Percentiles rank a stretch among this genome's conserved stretches.
phyloP scores from a whole-genome alignment of 2,113 vertebrate genomes.

The Helogale parvula region DNA sequence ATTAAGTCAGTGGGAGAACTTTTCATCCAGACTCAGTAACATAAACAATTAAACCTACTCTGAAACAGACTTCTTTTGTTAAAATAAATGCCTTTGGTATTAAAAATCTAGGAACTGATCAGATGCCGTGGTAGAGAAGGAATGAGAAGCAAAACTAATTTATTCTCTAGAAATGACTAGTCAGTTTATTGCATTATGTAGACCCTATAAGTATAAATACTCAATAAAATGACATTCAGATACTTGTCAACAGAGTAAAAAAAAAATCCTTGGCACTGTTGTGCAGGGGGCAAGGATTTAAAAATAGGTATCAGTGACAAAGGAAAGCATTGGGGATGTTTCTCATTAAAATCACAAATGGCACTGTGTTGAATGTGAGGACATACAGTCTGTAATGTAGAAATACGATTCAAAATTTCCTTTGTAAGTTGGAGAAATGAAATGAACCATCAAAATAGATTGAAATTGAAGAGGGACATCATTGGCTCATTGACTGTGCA shows the following conservation, averaged over 20 bases:
- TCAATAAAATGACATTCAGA: background rate
- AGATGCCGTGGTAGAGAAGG: background rate
- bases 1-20: constrained; percentile 38
- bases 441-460: constrained; percentile 39
- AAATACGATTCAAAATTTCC: constrained; percentile 33
- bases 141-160: constrained; percentile 17
- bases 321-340: background rate
- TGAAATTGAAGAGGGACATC: constrained; percentile 40
- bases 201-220: background rate
- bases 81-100: constrained; percentile 34
- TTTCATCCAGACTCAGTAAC: constrained; percentile 14
- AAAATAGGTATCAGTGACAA: constrained; percentile 4
- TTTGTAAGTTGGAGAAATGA: constrained; percentile 52
- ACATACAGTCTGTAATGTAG: background rate
- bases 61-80: constrained; percentile 38
- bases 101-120: constrained; percentile 31
- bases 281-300: background rate
- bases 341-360: constrained; percentile 52
- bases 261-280: background rate
- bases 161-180: constrained; percentile 22
- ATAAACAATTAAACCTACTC: constrained; percentile 23
- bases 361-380: background rate
- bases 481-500: background rate
- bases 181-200: constrained; percentile 9
- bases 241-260: background rate